These are phyloP conservation scores for Asobara japonica DNA, from an alignment of 1,140 invertebrate genomes.

Conservation along the genomic window DNA sequence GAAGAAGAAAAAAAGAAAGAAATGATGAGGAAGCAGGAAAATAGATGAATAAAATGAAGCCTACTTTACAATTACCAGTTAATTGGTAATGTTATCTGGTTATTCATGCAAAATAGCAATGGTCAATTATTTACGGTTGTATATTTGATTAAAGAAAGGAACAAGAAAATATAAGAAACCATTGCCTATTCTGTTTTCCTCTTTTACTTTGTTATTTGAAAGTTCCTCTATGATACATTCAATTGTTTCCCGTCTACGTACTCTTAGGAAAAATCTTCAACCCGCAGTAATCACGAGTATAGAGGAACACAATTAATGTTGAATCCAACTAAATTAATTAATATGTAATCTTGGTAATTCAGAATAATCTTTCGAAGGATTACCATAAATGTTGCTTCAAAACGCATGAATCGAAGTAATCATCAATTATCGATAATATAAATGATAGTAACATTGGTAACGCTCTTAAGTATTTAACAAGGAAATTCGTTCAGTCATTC, in stretches of 20 bases:
- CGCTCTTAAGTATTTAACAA: slow-evolving; percentile 46
- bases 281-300: neutral
- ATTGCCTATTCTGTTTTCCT: neutral
- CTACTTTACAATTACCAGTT: neutral
- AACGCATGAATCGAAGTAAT: slow-evolving; percentile 15
- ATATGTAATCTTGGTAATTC: slow-evolving; percentile 1
- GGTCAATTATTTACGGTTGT: neutral
- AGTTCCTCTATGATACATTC: neutral
- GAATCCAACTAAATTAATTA: no score
- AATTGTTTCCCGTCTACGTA: neutral
- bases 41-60: slow-evolving; percentile 1
- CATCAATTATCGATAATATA: slow-evolving; percentile 38
- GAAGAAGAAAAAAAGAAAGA: neutral
- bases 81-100: neutral
- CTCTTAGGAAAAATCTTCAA: neutral
- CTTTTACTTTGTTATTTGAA: neutral
- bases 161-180: neutral
- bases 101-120: neutral
- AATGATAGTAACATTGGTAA: slow-evolving; percentile 60
- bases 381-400: neutral
- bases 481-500: slow-evolving; percentile 21
- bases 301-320: neutral
- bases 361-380: neutral
- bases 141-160: neutral
- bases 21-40: no score